Evolutionary conservation across 23 tunicate species (phyloP).

Genomic region (Aplidium turbinatum): DNA sequence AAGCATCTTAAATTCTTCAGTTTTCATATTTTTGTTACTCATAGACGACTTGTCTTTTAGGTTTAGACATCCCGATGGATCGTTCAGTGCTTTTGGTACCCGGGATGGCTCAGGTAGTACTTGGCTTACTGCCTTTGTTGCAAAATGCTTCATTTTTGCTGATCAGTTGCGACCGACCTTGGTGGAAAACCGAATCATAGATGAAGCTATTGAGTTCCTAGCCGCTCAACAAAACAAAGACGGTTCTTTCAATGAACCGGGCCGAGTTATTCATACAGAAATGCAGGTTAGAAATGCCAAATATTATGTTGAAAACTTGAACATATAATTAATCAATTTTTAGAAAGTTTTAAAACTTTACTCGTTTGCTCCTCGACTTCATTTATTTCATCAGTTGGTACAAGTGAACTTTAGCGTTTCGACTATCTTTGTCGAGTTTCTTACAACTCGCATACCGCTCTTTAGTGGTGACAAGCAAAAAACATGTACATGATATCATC

Average conservation of each 20-base stretch:
- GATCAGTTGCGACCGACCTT: constrained; percentile 45
- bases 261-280: constrained; percentile 66
- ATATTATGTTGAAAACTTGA: too few species aligned
- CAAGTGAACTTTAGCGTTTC: too few species aligned
- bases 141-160: constrained; percentile 73
- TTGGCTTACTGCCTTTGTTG: constrained; percentile 88
- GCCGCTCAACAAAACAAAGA: constrained; percentile 30
- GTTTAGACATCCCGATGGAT: constrained; percentile 72
- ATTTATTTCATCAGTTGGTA: too few species aligned
- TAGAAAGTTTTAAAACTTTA: too few species aligned
- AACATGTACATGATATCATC: too few species aligned
- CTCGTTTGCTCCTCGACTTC: too few species aligned
- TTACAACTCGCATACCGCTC: too few species aligned
- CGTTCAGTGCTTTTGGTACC: constrained; percentile 82
- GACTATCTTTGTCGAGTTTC: too few species aligned
- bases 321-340: too few species aligned
- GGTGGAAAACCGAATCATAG: constrained; percentile 31
- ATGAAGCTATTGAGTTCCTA: constrained; percentile 49
- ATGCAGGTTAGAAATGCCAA: constrained; percentile 73
- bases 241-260: constrained; percentile 70
- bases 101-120: constrained; percentile 62
- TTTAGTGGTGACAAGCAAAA: too few species aligned
- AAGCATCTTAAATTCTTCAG: too few species aligned
- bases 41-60: constrained; percentile 28
- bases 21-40: too few species aligned